Evolutionary conservation across 2,797 vertebrate genomes (phyloP), one percentile per base, ranked within the genome.

Genomic region (Trachurus trachurus): DNA sequence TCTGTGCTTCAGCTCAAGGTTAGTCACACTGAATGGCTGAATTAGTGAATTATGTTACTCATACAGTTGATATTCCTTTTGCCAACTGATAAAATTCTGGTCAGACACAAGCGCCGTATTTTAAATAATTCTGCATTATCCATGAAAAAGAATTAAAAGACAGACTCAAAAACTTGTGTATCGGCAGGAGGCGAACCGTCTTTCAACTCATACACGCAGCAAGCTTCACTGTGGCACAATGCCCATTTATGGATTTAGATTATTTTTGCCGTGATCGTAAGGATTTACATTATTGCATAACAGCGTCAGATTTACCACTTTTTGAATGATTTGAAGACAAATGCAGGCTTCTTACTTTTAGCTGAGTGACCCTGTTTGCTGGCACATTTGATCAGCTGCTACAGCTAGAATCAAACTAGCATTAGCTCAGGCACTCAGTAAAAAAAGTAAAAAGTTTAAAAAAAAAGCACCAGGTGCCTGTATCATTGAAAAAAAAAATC

Each of bases 1-100:
- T 54, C 42, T 53, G 49, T 54, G 57, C 54, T 26, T 50, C 16
- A 39, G 74, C 76, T 88, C 81, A 85, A 86, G 84, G 85, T 82
- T 66, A 76, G 67, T 70, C 44, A 21, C 49, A 2, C 6, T 59
- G 70, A 83, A 80, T 59, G 47, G 17, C 63, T 66, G 57, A 34
- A 76, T 65, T 34, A 54, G 47, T 62, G 59, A 86, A 72, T 64
- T 59, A 75, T 62, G 11, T 76, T 64, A n/a, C 58, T 66, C 49
- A 67, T 49, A 40, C 42, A 52, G 58, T 59, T 31, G 39, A 60
- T n/a, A 69, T 56, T 42, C 57, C 21, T 60, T 21, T 61, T 50
- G n/a, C 57, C 59, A 15, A 17, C 69, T 17, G 56, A 64, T 75
- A 54, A 53, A 52, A 66, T 29, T 34, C 57, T 34, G 44, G 59